Percentiles rank a stretch among this genome's conserved stretches.
phyloP scores from a whole-genome alignment of 2,888 invertebrate genomes.

The Cosmia trapezina region DNA sequence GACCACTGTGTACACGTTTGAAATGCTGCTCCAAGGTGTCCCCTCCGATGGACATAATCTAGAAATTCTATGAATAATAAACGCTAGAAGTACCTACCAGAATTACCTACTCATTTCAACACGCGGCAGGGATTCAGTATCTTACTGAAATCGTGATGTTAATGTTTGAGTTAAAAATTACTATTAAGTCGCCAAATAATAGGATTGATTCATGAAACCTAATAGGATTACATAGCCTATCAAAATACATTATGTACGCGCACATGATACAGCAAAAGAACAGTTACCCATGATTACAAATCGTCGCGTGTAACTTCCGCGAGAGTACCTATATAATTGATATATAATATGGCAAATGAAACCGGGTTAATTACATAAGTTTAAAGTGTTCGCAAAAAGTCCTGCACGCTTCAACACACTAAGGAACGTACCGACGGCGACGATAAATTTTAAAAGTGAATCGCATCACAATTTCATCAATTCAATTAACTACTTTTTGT shows the following conservation, averaged over 20 bases:
- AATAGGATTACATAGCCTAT: slow-evolving; percentile 14
- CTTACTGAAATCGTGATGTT: not conserved
- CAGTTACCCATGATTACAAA: slow-evolving; percentile 61
- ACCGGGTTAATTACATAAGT: slow-evolving; percentile 78
- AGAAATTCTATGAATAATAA: slow-evolving; percentile 16
- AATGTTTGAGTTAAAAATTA: not conserved
- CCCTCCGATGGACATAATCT: not conserved
- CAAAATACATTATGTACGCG: slow-evolving; percentile 10
- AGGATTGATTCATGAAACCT: slow-evolving; percentile 10
- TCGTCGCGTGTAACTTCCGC: slow-evolving; percentile 69
- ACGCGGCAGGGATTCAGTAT: no score
- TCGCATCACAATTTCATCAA: slow-evolving; percentile 45
- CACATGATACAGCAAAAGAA: slow-evolving; percentile 37
- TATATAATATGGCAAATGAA: slow-evolving; percentile 76
- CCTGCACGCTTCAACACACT: slow-evolving; percentile 48
- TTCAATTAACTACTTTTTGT: slow-evolving; percentile 54
- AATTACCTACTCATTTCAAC: not conserved
- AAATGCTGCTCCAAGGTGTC: slow-evolving; percentile 26
- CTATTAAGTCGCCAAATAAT: not conserved
- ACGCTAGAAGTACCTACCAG: not conserved
- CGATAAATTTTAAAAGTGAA: slow-evolving; percentile 31
- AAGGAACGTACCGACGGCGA: slow-evolving; percentile 29
- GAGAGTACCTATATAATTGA: slow-evolving; percentile 68
- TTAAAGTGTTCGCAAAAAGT: slow-evolving; percentile 67
- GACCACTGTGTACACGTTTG: slow-evolving; percentile 42